A percentile compares a stretch with the other conserved stretches of the same genome.
Conservation (phyloP, 1,140 invertebrate species). For the Portunus trituberculatus region DNA sequence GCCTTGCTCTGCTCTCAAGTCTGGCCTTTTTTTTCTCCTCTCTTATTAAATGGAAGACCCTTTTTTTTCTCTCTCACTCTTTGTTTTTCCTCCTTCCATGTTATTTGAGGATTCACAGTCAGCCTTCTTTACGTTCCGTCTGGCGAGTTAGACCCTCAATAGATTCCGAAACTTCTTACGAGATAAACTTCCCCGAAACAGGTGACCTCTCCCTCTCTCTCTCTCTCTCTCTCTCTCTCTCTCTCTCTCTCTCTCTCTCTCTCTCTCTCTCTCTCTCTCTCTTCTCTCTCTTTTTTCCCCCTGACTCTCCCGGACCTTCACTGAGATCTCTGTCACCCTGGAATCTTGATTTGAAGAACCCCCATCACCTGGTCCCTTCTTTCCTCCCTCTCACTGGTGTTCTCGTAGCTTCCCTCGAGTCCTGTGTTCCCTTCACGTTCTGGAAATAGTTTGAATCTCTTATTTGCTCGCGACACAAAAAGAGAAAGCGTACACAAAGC, state of each 20-base stretch:
- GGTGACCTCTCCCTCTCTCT: background rate
- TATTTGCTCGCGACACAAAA: no score
- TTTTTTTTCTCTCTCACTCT: background rate
- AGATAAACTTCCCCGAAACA: background rate
- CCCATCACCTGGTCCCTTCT: background rate
- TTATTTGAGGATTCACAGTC: background rate
- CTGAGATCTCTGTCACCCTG: background rate
- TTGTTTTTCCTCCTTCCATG: background rate
- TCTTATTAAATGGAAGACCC: no score
- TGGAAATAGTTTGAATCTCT: background rate
- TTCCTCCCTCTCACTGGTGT: background rate
- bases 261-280: background rate
- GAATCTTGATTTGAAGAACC: background rate
- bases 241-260: background rate
- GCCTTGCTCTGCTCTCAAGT: background rate
- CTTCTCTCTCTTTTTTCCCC: background rate
- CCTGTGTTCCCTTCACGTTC: background rate
- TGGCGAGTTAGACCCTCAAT: background rate
- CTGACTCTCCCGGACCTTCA: background rate
- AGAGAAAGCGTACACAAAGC: no score
- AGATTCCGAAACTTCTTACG: conserved; percentile 12
- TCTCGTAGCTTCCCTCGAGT: background rate
- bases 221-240: background rate
- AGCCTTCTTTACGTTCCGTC: background rate
- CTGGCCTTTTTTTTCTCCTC: background rate